Base-by-base conservation (phyloP, 1,140 invertebrate species). In the Cotesia glomerata region DNA sequence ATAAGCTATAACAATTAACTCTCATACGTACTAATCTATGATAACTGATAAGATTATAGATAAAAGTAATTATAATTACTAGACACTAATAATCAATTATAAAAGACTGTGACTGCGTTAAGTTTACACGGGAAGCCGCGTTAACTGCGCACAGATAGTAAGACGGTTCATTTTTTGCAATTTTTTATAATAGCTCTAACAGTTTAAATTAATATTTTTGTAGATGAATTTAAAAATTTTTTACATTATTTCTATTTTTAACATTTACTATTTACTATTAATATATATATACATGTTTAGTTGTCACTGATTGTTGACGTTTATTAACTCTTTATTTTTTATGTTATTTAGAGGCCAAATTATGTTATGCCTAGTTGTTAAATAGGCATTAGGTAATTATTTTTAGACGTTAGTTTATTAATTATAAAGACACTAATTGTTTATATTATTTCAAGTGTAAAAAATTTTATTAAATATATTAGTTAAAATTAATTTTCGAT, bases 21-120 rank as follows among this genome's bases (percentile, higher is more conserved):
- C 16, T 54, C 56, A 8, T 49, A 56, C 32, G 49, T 26, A 26
- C 26, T 26, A 26, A 26, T 26, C 26, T 26, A 26, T 26, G 26
- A 26, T 26, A 51, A 51, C n/a, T 1, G 45, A 51, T n/a, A 51
- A 51, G n/a, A 54, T 14, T 14, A n/a, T 14, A 16, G 9, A n/a
- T 54, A 13, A 54, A 54, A 54, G 1, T 18, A 58, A 58, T 58
- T 18, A 58, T n/a, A 26, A 26, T 9, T 26, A 26, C 56, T 18
- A 26, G 26, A 26, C 16, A 18, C 18, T 58, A 58, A 5, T 58
- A 58, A 58, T 58, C 26, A 58, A 58, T 18, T 9, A 58, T 18
- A 58, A 58, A 58, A 58, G 56, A 58, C 56, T 58, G 56, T 58
- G 56, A 58, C 56, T 58, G 56, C 56, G 56, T 58, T 26, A 32